Base-by-base conservation (phyloP, 2,888 invertebrate genomes). In the Brachylomia viminalis region DNA sequence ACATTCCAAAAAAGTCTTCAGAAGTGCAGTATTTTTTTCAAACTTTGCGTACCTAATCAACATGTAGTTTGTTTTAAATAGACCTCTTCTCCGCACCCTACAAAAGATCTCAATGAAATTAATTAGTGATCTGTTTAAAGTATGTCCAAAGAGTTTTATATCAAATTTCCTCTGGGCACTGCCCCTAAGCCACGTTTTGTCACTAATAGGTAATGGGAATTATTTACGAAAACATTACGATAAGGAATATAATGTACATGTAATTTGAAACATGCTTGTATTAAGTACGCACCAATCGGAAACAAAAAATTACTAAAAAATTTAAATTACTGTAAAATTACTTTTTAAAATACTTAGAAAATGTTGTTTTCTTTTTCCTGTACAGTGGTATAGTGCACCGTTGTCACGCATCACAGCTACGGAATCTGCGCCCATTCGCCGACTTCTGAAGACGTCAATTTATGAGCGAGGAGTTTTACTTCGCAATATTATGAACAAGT, bases 381-480 rank as follows among this genome's bases (percentile, higher is more conserved):
- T 54, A 64, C 15, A 54, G 33, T 75, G 49, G 62, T 64, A 11
- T 17, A 64, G 30, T 75, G 75, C 67, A 75, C 38, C 52, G 33
- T 68, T 72, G 71, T 58, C 59, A 77, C 73, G 82, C 73, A 77
- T 74, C 62, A 45, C 33, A 56, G 61, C 66, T 54, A 59, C 30
- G 27, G 58, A 69, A 58, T 75, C 49, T 54, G 27, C 67, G 74
- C 62, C 64, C 71, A 70, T 76, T 77, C 56, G 45, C 61, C 56
- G 52, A 72, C 72, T 81, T 75, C 59, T 71, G 47, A 85, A 76
- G 72, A 80, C 77, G 76, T 83, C 83, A 82, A 83, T 87, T 81
- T 88, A 87, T 75, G 84, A 74, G 75, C 67, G n/a, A 58, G n/a
- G 66, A 86, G 79, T 84, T 84, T 83, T 84, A 80, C 80, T 84